Evolutionary conservation across 2,888 invertebrate genomes (phyloP), one percentile per base, ranked within the genome.

Genomic region (Keiferia lycopersicella): DNA sequence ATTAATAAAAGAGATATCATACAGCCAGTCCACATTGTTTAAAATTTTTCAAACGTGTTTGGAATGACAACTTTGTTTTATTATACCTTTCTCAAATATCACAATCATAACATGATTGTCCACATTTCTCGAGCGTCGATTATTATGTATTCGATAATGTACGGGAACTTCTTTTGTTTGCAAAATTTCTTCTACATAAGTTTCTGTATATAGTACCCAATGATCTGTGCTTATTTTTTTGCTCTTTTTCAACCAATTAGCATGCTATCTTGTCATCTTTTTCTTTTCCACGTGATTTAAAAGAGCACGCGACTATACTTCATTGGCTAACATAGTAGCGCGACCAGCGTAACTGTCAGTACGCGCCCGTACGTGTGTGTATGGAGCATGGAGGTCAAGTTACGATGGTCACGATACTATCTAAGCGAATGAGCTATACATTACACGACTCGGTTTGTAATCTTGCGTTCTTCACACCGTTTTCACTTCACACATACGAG

Each of bases 401-500:
- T n/a, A n/a, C n/a, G n/a, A n/a, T n/a, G n/a, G n/a, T n/a, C n/a
- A n/a, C n/a, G n/a, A n/a, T n/a, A n/a, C n/a, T n/a, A n/a, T n/a
- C n/a, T n/a, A n/a, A n/a, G n/a, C n/a, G n/a, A n/a, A n/a, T n/a
- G n/a, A n/a, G n/a, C n/a, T n/a, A n/a, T n/a, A n/a, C n/a, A n/a
- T n/a, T n/a, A 12, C 70, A 67, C 67, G 63, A 74, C 48, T 48
- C 34, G 14, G 22, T 34, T 66, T 68, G 70, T 71, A 70, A 71
- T 74, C 67, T 74, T 76, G 76, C 76, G 76, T 73, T 74, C 73
- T 74, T 79, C 76, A 73, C 76, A 83, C 75, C 76, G 82, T 78
- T 84, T 84, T 85, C 85, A 79, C 83, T 77, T 78, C 72, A 77
- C 76, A 78, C 77, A 78, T 79, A 78, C 77, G 77, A 78, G 79